These are phyloP conservation scores for Chitala chitala DNA, from an alignment of 2,113 vertebrate species.

Conservation along the genomic window DNA sequence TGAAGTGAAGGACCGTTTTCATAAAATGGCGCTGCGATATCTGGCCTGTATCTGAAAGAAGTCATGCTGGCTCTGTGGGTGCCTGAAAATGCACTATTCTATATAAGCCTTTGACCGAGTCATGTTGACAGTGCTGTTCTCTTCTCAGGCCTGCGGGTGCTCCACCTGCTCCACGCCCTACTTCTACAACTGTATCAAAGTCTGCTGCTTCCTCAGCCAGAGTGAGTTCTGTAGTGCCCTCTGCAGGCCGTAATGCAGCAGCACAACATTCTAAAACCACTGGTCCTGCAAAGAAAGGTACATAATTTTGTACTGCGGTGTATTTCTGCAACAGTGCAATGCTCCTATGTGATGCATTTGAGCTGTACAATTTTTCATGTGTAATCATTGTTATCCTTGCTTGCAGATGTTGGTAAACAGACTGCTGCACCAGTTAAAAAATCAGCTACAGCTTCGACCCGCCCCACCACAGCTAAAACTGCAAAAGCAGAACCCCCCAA, in stretches of 20 bases:
- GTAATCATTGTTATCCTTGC: not conserved
- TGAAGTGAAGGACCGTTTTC: not conserved
- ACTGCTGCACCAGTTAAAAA: slow-evolving; percentile 52
- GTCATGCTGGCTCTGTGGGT: too few relatives aligned
- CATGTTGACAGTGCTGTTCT: not conserved
- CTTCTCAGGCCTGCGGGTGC: slow-evolving; percentile 43
- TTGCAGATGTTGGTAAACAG: slow-evolving; percentile 60
- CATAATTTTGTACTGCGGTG: not conserved
- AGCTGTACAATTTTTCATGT: too few relatives aligned
- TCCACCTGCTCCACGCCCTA: slow-evolving; percentile 47
- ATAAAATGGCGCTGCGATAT: not conserved
- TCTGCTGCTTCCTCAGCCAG: slow-evolving; percentile 48
- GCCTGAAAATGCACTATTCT: too few relatives aligned
- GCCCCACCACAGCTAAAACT: slow-evolving; percentile 48
- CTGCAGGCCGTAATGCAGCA: slow-evolving; percentile 55
- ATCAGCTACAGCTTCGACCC: slow-evolving; percentile 48
- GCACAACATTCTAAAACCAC: slow-evolving; percentile 47
- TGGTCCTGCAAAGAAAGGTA: slow-evolving; percentile 64
- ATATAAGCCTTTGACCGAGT: too few relatives aligned
- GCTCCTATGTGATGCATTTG: too few relatives aligned
- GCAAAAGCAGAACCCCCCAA: slow-evolving; percentile 57
- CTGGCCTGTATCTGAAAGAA: not conserved
- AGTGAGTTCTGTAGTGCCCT: slow-evolving; percentile 50
- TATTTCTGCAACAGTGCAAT: too few relatives aligned
- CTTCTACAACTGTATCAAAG: slow-evolving; percentile 38